Percentiles rank a stretch among this genome's conserved stretches.
phyloP scores from a whole-genome alignment of 2,888 invertebrate species.

The Margaritifera margaritifera region DNA sequence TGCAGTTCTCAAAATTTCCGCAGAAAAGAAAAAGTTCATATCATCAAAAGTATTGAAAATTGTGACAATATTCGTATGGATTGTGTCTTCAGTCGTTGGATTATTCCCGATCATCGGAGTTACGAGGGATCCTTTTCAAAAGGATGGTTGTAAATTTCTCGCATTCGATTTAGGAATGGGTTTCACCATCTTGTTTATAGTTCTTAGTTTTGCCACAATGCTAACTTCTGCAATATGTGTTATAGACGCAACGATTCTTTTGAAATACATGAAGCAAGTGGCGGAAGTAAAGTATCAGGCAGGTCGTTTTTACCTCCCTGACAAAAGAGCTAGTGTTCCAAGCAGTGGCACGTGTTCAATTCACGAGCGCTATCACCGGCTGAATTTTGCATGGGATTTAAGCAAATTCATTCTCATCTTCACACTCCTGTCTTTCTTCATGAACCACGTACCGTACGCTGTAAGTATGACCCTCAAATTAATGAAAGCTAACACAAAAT shows the following conservation, averaged over 20 bases:
- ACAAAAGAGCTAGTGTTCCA: constrained; percentile 32
- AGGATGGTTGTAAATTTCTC: constrained; percentile 46
- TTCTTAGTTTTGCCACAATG: constrained; percentile 41
- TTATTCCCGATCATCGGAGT: constrained; percentile 48
- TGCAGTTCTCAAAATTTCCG: constrained; percentile 42
- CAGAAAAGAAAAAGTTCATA: constrained; percentile 39
- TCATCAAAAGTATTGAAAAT: constrained; percentile 45
- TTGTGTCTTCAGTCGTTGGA: constrained; percentile 39
- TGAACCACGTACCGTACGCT: constrained; percentile 52
- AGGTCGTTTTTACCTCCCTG: constrained; percentile 50
- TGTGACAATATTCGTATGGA: constrained; percentile 42
- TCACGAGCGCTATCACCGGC: constrained; percentile 51
- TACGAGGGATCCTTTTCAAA: constrained; percentile 27
- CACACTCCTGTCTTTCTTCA: constrained; percentile 33
- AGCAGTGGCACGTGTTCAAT: constrained; percentile 35
- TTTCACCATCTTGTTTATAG: constrained; percentile 45
- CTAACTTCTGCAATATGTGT: constrained; percentile 44
- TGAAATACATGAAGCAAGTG: constrained; percentile 48
- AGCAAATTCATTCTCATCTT: constrained; percentile 50
- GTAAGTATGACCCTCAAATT: constrained; percentile 40
- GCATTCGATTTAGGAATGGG: constrained; percentile 48
- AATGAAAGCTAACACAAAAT: too few relatives aligned
- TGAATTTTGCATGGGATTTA: constrained; percentile 57
- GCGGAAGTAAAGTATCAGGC: constrained; percentile 55
- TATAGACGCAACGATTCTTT: constrained; percentile 46